Evolutionary conservation across 2,797 vertebrate species (phyloP).

Genomic region (Nannoperca obscura): DNA sequence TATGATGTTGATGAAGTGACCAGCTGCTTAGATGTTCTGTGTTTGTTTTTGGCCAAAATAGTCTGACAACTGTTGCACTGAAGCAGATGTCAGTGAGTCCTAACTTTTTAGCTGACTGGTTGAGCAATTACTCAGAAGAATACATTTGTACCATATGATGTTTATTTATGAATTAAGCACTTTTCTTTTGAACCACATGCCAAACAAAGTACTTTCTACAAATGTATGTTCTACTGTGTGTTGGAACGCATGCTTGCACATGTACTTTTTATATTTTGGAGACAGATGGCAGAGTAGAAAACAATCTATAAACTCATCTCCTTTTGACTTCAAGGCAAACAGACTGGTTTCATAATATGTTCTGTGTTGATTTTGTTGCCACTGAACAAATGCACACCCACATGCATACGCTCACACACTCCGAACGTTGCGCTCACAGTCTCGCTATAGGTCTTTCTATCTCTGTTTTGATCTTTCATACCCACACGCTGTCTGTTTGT

Average conservation of each 20-base stretch:
- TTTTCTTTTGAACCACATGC: background rate
- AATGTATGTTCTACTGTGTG: background rate
- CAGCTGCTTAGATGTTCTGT: background rate
- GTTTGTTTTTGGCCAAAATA: background rate
- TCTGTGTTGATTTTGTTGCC: slow-evolving; percentile 39
- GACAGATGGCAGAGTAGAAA: slow-evolving; percentile 36
- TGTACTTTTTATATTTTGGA: slow-evolving; percentile 29
- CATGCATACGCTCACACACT: background rate
- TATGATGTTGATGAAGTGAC: background rate
- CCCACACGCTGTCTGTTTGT: slow-evolving; percentile 1
- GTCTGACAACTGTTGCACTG: background rate
- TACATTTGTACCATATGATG: background rate
- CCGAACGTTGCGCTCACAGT: background rate
- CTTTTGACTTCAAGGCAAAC: slow-evolving; percentile 60
- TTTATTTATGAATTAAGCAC: background rate
- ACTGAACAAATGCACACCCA: background rate
- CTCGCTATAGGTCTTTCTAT: background rate
- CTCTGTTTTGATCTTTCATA: slow-evolving; percentile 18
- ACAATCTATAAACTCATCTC: slow-evolving; percentile 66
- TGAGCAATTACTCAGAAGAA: slow-evolving; percentile 12
- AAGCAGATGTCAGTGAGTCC: slow-evolving; percentile 9
- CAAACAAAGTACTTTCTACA: slow-evolving; percentile 6
- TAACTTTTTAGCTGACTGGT: background rate
- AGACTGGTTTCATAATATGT: slow-evolving; percentile 46
- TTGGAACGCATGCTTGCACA: background rate